phyloP scores from a whole-genome alignment of 2,888 invertebrate species.

The Nyleta sp. region DNA sequence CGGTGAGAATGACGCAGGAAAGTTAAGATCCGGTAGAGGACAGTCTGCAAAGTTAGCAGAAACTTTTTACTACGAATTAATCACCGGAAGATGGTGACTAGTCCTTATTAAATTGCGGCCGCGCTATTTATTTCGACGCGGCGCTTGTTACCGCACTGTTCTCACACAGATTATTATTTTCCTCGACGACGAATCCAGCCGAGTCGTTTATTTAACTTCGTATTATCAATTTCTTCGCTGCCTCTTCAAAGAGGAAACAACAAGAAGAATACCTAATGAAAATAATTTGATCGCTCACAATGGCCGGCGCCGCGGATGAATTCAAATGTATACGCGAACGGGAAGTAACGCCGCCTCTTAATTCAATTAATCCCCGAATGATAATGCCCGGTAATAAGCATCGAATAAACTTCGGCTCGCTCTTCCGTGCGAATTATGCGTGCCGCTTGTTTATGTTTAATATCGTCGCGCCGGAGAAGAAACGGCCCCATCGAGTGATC shows the following conservation, averaged over 20 bases:
- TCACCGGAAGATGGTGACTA: slow-evolving; percentile 79
- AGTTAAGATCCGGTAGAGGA: slow-evolving; percentile 77
- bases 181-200: slow-evolving; percentile 46
- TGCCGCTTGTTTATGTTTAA: slow-evolving; percentile 22
- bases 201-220: slow-evolving; percentile 58
- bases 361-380: slow-evolving; percentile 47
- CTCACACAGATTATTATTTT: slow-evolving; percentile 65
- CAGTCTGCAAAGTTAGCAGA: slow-evolving; percentile 78
- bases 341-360: slow-evolving; percentile 14
- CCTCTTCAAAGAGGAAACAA: slow-evolving; percentile 43
- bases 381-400: slow-evolving; percentile 40
- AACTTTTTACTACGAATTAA: slow-evolving; percentile 81
- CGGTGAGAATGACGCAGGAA: slow-evolving; percentile 77
- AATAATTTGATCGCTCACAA: slow-evolving; percentile 54
- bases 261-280: slow-evolving; percentile 50
- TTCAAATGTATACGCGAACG: slow-evolving; percentile 35
- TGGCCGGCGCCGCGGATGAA: slow-evolving; percentile 27
- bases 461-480: too few relatives aligned
- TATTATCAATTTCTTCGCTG: slow-evolving; percentile 57
- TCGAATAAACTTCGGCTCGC: slow-evolving; percentile 25
- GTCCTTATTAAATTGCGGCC: slow-evolving; percentile 80
- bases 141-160: slow-evolving; percentile 67
- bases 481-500: too few relatives aligned
- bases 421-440: slow-evolving; percentile 14
- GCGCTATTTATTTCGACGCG: slow-evolving; percentile 77